phyloP scores from a whole-genome alignment of 2,888 invertebrate species.

The Xestia xanthographa region DNA sequence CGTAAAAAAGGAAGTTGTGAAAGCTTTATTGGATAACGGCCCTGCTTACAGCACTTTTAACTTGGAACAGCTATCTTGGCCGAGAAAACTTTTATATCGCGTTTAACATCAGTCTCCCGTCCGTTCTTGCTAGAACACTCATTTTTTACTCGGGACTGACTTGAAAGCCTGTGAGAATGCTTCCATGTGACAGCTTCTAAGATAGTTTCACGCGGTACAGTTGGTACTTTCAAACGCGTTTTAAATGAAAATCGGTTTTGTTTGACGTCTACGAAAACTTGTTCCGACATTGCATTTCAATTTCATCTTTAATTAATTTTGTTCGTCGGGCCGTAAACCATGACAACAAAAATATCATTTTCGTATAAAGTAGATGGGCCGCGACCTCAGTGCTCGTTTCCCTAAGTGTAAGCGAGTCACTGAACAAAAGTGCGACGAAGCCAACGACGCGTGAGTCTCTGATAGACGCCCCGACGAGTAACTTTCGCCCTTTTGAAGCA shows the following conservation, averaged over 20 bases:
- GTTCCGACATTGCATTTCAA: constrained; percentile 29
- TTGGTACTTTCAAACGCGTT: constrained; percentile 10
- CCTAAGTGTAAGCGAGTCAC: constrained; percentile 72
- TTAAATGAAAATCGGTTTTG: constrained; percentile 28
- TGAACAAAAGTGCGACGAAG: constrained; percentile 75
- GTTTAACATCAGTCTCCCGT: constrained; percentile 62
- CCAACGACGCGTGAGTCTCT: constrained; percentile 80
- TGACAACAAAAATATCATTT: constrained; percentile 59
- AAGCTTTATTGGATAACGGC: constrained; percentile 81
- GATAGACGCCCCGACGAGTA: constrained; percentile 73
- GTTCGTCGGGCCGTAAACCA: constrained; percentile 40
- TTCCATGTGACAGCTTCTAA: constrained; percentile 45
- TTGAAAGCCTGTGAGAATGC: constrained; percentile 35
- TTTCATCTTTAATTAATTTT: constrained; percentile 49
- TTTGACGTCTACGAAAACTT: constrained; percentile 27
- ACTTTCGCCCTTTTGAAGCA: constrained; percentile 61
- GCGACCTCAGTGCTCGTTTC: constrained; percentile 62
- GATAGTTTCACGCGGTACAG: constrained; percentile 25
- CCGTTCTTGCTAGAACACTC: constrained; percentile 66
- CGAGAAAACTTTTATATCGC: constrained; percentile 73
- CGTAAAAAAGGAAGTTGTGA: constrained; percentile 78
- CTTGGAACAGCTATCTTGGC: constrained; percentile 72
- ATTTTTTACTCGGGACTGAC: constrained; percentile 48
- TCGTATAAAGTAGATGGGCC: constrained; percentile 69
- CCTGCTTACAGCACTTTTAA: constrained; percentile 79